Base-by-base conservation (phyloP, 2,113 vertebrate genomes). In the Poeciliopsis turrubarensis region DNA sequence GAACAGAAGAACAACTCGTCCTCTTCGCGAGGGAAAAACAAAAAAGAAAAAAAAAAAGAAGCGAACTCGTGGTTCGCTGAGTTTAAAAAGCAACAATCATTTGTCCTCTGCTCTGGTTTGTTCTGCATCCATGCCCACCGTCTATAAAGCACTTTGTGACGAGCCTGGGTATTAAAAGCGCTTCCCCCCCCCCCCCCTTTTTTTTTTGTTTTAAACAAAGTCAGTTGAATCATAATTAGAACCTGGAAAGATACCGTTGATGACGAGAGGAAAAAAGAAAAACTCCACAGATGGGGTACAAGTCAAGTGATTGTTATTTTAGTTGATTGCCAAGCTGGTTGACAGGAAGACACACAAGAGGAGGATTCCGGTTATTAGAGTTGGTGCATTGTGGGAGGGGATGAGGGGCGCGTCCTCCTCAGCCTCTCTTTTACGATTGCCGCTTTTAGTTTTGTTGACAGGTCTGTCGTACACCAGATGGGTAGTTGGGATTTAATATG, bases 61-160 rank as follows among this genome's bases (percentile, higher is more conserved):
- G 76, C 54, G 3, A 41, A 31, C 65, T 68, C 39, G 6, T 30
- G 39, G 60, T 77, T 44, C 57, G 4, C 30, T 17, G 3, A 22
- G 26, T 69, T 71, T 29, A 76, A 60, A 57, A 83, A 60, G 68
- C 65, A 11, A 34, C 74, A 73, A 62, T 68, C 65, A 19, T 73
- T 62, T 13, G 65, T 63, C 69, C 67, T 44, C 9, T 75, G 27
- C 5, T 64, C 44, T 37, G 31, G 22, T 82, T 47, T 29, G 3
- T 51, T 65, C 70, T 47, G 69, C 25, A 30, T 26, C 27, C n/a
- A 13, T 63, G 32, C n/a, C 70, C 61, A 65, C 77, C 34, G 77
- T 82, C 89, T 62, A 41, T 87, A 91, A 89, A 93, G 90, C 91
- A 91, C 91, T 92, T 93, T 83, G 90, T 91, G 92, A 90, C 79